Evolutionary conservation across 2,797 vertebrate genomes (phyloP), one percentile per base, ranked within the genome.

Genomic region (Poecilia wingei): DNA sequence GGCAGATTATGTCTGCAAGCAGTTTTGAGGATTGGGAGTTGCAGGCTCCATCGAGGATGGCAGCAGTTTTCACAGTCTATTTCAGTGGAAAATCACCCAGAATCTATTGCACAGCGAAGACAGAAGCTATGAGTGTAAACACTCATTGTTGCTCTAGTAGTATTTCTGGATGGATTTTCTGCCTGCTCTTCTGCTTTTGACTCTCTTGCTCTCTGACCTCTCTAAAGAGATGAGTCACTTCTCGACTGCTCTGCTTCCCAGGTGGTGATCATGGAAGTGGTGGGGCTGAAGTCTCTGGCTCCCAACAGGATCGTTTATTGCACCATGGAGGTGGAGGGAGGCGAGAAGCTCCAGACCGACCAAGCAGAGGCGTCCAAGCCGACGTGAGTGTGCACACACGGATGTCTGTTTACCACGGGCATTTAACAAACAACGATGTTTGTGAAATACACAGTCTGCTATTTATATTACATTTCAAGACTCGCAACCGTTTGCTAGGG

Each of bases 191-290:
- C 13, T 75, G 72, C 61, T 71, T 47, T 77, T 55, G 68, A 81
- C 72, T 76, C 69, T 74, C 70, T 57, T 73, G 49, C 55, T 78
- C 64, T 69, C 4, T 81, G 28, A 78, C 51, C 43, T 79, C 53
- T 72, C 49, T 51, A 1, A 73, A 69, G 79, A 77, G 80, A 84
- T 89, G 79, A 87, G 55, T 90, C 86, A 80, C 68, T 84, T 69
- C 46, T 79, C 12, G 31, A 22, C 90, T 69, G 87, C 61, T 91
- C 64, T 90, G 78, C 16, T 86, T 84, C 83, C 14, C 86, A 99
- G 98, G 98, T 99, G 91, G 98, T 99, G 91, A 99, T 99, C 91
- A 99, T 99, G 98, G 98, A 99, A 92, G 98, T 99, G 77, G 96
- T 97, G 87, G 98, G 98, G 53, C 95, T 99, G 85, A 99, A 99